Conservation (phyloP, 1,140 invertebrate species). For the Galendromus occidentalis region DNA sequence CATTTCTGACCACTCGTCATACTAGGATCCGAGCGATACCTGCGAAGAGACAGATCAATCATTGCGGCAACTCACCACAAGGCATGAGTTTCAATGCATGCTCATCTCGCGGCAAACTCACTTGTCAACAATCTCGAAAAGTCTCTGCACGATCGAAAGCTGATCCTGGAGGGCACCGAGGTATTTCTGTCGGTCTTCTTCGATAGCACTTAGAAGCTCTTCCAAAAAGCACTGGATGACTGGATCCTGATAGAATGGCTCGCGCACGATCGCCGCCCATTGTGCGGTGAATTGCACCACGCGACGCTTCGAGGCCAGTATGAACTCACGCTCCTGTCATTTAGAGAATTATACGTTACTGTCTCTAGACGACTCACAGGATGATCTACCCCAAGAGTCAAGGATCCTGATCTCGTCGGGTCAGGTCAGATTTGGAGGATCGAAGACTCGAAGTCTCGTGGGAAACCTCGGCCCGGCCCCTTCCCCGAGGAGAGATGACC, state of each 20-base stretch:
- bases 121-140: conserved; percentile 23
- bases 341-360: conserved; percentile 19
- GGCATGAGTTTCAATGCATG: no score
- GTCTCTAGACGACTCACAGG: no score
- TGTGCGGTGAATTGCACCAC: conserved; percentile 56
- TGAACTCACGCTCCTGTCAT: conserved; percentile 44
- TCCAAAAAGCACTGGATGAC: conserved; percentile 31
- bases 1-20: conserved; percentile 18
- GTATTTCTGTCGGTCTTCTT: conserved; percentile 34
- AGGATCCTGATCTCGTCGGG: no score
- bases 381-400: no score
- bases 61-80: no score
- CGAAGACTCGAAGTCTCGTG: no score
- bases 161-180: conserved; percentile 25
- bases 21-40: conserved; percentile 16
- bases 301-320: conserved; percentile 47
- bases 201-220: conserved; percentile 47
- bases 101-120: conserved; percentile 11
- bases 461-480: no score
- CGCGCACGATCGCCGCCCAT: conserved; percentile 48
- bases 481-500: no score
- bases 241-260: conserved; percentile 50
- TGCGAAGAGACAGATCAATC: neutral
- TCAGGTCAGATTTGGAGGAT: no score
- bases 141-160: conserved; percentile 22